Evolutionary conservation across 2,888 invertebrate species (phyloP).

Genomic region (Drosophila lacicola): DNA sequence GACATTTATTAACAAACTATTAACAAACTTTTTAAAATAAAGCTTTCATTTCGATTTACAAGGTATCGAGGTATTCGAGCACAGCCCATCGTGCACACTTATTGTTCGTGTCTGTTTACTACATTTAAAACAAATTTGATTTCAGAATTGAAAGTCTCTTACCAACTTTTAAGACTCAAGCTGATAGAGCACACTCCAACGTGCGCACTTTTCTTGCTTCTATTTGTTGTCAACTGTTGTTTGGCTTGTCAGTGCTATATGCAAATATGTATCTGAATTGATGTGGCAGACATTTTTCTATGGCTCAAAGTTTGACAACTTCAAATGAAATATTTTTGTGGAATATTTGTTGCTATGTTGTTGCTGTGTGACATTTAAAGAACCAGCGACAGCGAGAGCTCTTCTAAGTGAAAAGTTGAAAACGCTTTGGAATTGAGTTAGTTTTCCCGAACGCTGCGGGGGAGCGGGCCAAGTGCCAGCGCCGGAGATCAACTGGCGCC

Average conservation of each 20-base stretch:
- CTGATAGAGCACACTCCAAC: background rate
- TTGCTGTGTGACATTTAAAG: background rate
- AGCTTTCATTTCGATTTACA: background rate
- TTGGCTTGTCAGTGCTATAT: constrained; percentile 42
- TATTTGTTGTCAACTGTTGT: constrained; percentile 20
- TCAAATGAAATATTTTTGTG: constrained; percentile 31
- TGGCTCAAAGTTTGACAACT: constrained; percentile 48
- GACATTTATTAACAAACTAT: too few relatives aligned
- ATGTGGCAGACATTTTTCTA: constrained; percentile 60
- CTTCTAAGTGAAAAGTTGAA: constrained; percentile 32
- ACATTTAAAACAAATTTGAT: too few relatives aligned
- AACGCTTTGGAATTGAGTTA: constrained; percentile 22
- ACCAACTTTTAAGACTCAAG: too few relatives aligned
- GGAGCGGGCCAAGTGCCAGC: constrained; percentile 34
- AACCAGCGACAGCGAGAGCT: constrained; percentile 4
- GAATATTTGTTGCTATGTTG: constrained; percentile 11
- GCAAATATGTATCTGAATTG: constrained; percentile 61
- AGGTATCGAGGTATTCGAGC: constrained; percentile 1
- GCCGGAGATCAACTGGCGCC: constrained; percentile 56
- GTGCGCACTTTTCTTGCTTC: constrained; percentile 4
- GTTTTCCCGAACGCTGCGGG: background rate
- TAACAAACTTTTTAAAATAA: too few relatives aligned
- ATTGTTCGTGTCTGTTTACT: constrained; percentile 1
- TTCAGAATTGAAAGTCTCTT: too few relatives aligned
- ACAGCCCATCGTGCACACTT: background rate